These are phyloP conservation scores for Coreoperca whiteheadi DNA, from an alignment of 2,113 vertebrate species.

Conservation along the genomic window DNA sequence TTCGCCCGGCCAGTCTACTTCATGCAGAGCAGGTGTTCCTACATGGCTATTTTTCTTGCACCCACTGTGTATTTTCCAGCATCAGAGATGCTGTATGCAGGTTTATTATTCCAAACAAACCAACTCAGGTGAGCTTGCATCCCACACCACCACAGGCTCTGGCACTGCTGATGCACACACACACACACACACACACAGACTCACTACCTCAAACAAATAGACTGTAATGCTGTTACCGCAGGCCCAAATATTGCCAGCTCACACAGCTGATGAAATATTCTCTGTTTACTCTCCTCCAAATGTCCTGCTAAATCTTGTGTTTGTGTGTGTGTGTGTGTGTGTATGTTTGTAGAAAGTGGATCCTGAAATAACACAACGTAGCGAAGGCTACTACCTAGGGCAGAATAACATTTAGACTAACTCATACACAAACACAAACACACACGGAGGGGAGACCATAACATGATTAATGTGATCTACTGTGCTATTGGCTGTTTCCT, in stretches of 20 bases:
- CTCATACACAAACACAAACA: conserved; percentile 54
- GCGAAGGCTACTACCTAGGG: conserved; percentile 44
- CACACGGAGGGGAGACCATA: conserved; percentile 20
- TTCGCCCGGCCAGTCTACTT: not conserved
- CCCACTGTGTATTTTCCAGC: conserved; percentile 40
- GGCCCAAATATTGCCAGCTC: conserved; percentile 76
- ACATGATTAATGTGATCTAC: conserved; percentile 61
- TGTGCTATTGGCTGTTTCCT: conserved; percentile 43
- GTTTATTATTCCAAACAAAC: conserved; percentile 68
- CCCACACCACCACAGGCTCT: conserved; percentile 53
- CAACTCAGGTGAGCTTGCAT: conserved; percentile 63
- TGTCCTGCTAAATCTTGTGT: conserved; percentile 72
- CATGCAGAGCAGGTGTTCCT: conserved; percentile 29
- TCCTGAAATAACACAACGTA: conserved; percentile 61
- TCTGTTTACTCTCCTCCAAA: conserved; percentile 81
- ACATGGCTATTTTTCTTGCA: conserved; percentile 33
- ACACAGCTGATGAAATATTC: conserved; percentile 83
- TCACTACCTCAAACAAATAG: conserved; percentile 73
- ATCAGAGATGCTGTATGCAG: conserved; percentile 35
- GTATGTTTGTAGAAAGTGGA: conserved; percentile 39
- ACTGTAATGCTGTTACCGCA: conserved; percentile 70
- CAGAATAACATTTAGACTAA: conserved; percentile 57
- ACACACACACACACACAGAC: conserved; percentile 32
- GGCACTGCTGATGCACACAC: conserved; percentile 21
- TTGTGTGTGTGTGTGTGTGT: conserved; percentile 62